Evolutionary conservation across 2,797 vertebrate genomes (phyloP).

Genomic region (Strix occidentalis): DNA sequence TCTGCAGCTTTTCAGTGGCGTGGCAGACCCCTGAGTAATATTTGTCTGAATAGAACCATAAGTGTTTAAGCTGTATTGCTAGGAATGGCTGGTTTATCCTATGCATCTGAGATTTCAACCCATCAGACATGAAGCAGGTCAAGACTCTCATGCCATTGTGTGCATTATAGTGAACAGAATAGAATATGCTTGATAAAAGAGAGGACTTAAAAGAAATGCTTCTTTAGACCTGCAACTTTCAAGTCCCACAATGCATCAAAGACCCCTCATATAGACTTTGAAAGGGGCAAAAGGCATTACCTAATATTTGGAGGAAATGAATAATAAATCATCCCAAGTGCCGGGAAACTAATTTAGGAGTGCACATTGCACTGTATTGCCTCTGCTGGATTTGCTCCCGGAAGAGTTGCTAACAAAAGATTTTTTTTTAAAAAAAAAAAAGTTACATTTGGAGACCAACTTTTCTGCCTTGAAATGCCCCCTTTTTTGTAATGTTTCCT

Average conservation of each 20-base stretch:
- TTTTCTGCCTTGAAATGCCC: constrained; percentile 62
- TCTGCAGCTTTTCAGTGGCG: constrained; percentile 37
- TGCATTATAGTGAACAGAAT: constrained; percentile 43
- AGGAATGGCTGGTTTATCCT: constrained; percentile 51
- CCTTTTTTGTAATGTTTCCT: constrained; percentile 44
- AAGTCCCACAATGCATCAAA: constrained; percentile 75
- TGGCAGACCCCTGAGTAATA: constrained; percentile 28
- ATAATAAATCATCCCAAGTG: constrained; percentile 70
- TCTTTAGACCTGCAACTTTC: constrained; percentile 66
- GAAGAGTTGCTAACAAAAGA: constrained; percentile 67
- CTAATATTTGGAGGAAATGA: constrained; percentile 73
- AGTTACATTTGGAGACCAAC: constrained; percentile 46
- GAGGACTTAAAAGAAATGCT: constrained; percentile 53
- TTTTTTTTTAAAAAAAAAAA: constrained; percentile 20
- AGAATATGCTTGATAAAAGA: constrained; percentile 58
- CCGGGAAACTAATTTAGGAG: constrained; percentile 73
- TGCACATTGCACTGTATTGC: constrained; percentile 24
- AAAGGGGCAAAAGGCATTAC: constrained; percentile 49
- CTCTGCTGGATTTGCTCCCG: constrained; percentile 35
- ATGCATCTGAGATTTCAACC: constrained; percentile 54
- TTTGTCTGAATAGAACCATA: constrained; percentile 22
- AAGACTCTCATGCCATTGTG: constrained; percentile 47
- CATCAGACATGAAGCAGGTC: constrained; percentile 57
- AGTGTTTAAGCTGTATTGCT: constrained; percentile 21
- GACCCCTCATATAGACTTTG: constrained; percentile 39